Evolutionary conservation across 2,113 vertebrate genomes (phyloP).

Genomic region (Sceloporus undulatus): DNA sequence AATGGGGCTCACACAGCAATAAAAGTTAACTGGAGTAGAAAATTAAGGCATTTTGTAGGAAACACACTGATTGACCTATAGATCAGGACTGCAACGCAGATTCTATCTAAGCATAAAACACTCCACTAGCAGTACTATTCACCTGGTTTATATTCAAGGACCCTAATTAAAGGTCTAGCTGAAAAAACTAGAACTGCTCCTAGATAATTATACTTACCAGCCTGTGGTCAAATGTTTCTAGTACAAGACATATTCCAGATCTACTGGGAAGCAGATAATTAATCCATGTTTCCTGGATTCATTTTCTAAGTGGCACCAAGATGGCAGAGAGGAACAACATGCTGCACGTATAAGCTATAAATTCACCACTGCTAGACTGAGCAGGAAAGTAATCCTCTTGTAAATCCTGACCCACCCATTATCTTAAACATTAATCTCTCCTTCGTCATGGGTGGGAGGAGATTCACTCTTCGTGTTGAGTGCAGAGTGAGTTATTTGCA

Average conservation of each 20-base stretch:
- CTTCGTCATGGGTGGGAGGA: background rate
- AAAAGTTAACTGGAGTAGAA: background rate
- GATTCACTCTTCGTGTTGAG: constrained; percentile 25
- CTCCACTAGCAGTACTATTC: background rate
- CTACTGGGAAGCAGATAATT: background rate
- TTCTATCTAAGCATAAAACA: background rate
- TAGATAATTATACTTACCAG: constrained; percentile 2
- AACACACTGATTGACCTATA: too few species aligned
- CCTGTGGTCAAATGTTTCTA: background rate
- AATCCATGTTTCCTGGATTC: background rate
- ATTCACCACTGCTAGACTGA: background rate
- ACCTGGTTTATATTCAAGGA: background rate
- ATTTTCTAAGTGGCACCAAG: background rate
- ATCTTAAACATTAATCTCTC: constrained; percentile 11
- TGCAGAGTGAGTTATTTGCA: constrained; percentile 2
- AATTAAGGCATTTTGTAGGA: background rate
- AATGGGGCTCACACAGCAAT: background rate
- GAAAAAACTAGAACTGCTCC: background rate
- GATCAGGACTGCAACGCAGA: background rate
- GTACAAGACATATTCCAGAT: background rate
- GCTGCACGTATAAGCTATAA: background rate
- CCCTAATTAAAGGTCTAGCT: background rate
- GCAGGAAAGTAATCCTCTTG: background rate
- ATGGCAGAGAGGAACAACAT: background rate
- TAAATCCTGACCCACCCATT: constrained; percentile 35